Evolutionary conservation across 1,140 invertebrate species (phyloP), one percentile per base, ranked within the genome.

Genomic region (Drosophila novamexicana): DNA sequence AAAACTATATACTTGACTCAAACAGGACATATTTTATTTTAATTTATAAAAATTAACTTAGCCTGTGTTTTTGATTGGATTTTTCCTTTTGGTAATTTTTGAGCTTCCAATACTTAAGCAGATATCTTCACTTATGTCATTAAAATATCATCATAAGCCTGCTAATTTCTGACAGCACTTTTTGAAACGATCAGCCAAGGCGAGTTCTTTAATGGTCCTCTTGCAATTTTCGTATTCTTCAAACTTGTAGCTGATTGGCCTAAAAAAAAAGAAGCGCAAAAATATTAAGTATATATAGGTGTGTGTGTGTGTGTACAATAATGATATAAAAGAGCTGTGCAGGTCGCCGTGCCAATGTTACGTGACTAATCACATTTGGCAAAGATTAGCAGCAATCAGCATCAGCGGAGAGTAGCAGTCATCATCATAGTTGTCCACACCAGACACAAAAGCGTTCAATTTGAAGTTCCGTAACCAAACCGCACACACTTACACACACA

Each of bases 371-470:
- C 84, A 89, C 84, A 89, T 88, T 84, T 84, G 65, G 40, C 75
- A 59, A 72, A 88, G 83, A 88, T 88, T 88, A 89, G 78, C 84
- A 88, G 77, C 84, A 88, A 89, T 88, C 83, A 88, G 79, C 83
- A 81, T 61, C 64, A 59, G 68, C 61, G 47, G 79, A 68, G 64
- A 54, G 65, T 56, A 22, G 50, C 82, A 82, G 83, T 86, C 82
- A 86, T 88, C 79, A 86, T 88, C 83, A 74, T 80, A 80, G 81
- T 84, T 83, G 81, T 80, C 81, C 81, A 63, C 76, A 68, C 70
- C 70, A 73, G 63, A 79, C 72, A 84, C 76, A 79, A 85, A 70
- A 74, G 77, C 81, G 75, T 56, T 67, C 66, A 79, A 57, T 66
- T 81, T 61, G 71, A 77, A 82, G 83, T 88, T 86, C 83, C 83